These are phyloP conservation scores for Pardosa pseudoannulata DNA, from an alignment of 2,888 invertebrate genomes.

Conservation along the genomic window DNA sequence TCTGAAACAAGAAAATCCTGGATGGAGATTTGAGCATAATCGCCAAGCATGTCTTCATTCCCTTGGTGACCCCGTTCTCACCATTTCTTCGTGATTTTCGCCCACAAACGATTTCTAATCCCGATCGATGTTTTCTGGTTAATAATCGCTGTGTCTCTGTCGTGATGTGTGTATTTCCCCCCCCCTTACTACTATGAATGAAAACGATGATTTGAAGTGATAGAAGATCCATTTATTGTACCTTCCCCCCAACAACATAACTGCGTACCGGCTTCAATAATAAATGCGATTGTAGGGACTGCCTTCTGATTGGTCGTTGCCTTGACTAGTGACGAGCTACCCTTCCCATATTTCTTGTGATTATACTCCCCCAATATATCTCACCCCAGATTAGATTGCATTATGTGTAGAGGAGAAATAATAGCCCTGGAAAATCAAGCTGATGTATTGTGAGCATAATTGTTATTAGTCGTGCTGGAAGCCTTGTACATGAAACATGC, in stretches of 20 bases:
- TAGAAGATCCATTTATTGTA: conserved; percentile 66
- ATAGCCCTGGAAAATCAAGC: not conserved
- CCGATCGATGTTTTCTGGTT: conserved; percentile 42
- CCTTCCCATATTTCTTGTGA: conserved; percentile 55
- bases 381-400: conserved; percentile 49
- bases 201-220: conserved; percentile 69
- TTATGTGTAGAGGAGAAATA: conserved; percentile 13
- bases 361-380: conserved; percentile 17
- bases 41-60: conserved; percentile 52
- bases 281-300: conserved; percentile 52
- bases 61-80: conserved; percentile 58
- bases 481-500: no score
- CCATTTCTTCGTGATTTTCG: conserved; percentile 61
- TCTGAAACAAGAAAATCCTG: not conserved
- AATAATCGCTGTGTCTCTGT: conserved; percentile 47
- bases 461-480: not conserved
- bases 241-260: conserved; percentile 30
- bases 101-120: conserved; percentile 50
- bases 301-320: conserved; percentile 40
- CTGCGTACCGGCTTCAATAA: conserved; percentile 56
- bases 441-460: not conserved
- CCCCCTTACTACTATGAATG: conserved; percentile 48
- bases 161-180: conserved; percentile 60
- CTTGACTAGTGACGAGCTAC: conserved; percentile 30
- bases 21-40: conserved; percentile 20